Base-by-base conservation (phyloP, 2,888 invertebrate species). In the Euphydryas editha region DNA sequence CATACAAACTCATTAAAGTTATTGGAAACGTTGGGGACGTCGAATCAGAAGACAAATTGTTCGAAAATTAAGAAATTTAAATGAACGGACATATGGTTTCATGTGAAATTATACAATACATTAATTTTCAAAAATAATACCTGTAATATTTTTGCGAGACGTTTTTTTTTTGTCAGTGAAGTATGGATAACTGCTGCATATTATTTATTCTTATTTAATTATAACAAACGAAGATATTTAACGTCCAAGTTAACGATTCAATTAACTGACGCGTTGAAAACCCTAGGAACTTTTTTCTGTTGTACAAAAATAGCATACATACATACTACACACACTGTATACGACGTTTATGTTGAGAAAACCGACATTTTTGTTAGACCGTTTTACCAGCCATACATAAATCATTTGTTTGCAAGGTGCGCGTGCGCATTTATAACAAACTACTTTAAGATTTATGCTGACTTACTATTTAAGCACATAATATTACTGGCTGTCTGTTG, bases 361-460 rank as follows among this genome's bases (percentile, higher is more conserved):
- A 54, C 54, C 30, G 30, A 21, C 21, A 54, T 54, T 54, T 54
- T 54, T 54, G 54, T 54, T 36, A 21, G 36, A 54, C 30, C 54
- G 61, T 69, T 64, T 59, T 62, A 82, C 80, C 83, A 77, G 85
- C 84, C 85, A 88, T 86, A 85, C 88, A 88, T 90, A 88, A 90
- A 88, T 87, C 87, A 90, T 88, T 84, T 77, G 80, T 80, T 82
- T 79, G 76, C 77, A 72, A 78, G 79, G 81, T 81, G 85, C 86
- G 86, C 86, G 86, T 83, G 78, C 80, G 76, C 78, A 78, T 81
- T 79, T 80, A 80, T 80, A 81, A 75, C 81, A 76, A 78, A 67
- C 62, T 49, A 54, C 63, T 54, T 20, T 63, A 58, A 69, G 67
- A 69, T 69, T 67, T 69, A 69, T 69, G 61, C 46, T 67, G 61